Evolutionary conservation across 2,888 invertebrate genomes (phyloP), one percentile per base, ranked within the genome.

Genomic region (Dicyrtomina minuta): DNA sequence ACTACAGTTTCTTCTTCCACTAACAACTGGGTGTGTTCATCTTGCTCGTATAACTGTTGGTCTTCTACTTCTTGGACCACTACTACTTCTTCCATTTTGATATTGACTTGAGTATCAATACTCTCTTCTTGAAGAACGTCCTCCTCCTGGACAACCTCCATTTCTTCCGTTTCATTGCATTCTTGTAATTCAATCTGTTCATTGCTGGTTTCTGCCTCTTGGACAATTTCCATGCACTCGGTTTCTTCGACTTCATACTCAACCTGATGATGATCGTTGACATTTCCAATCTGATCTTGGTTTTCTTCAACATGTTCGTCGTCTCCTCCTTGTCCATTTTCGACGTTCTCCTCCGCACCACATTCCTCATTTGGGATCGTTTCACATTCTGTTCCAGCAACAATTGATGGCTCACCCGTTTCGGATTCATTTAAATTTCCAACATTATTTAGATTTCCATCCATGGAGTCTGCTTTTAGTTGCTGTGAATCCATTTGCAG

Each of bases 11-110:
- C 12, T 3, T 60, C 44, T 3, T 13, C 61, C 26, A 26, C 39
- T 26, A 24, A 8, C 33, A 20, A n/a, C 39, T 51, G 39, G 22
- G 22, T 33, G 15, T 56, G 27, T 27, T 27, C 56, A 17, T 27
- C 12, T 33, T 58, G 33, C 4, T n/a, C 64, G 12, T 15, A n/a
- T 2, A 58, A 15, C 10, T 26, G 12, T n/a, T 22, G 49, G 6
- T 62, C 27, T n/a, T 51, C 51, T 17, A 15, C 24, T 1, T 33
- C 20, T 33, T 61, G 61, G 4, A n/a, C 26, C 10, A 46, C 8
- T 1, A 46, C 27, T n/a, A 3, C 61, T 26, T 46, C 61, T 62
- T 43, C 70, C 70, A 69, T 72, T 64, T 26, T 55, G 51, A 49
- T 65, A 43, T 33, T 60, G 58, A 64, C 62, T 51, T 53, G 39